Evolutionary conservation across 2,888 invertebrate genomes (phyloP), one percentile per base, ranked within the genome.

Genomic region (Crepidodera aurea): DNA sequence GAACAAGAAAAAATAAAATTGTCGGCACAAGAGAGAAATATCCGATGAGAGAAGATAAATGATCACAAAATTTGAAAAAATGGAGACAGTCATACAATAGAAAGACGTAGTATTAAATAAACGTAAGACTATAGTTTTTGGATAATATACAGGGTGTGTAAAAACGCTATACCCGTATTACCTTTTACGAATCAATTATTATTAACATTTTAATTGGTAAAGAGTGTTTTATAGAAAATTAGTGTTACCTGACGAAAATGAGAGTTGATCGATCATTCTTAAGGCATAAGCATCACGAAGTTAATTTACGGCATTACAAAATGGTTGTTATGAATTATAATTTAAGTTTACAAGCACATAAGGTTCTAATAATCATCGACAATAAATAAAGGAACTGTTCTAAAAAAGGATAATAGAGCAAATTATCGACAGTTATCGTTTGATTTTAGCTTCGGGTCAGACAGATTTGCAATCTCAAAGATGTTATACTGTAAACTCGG

Each of bases 391-490:
- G 65, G 65, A 65, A 65, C 51, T 62, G 61, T 34, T 62, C 37
- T 62, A 64, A 68, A 69, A 68, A 70, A 69, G 65, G 69, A 71
- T 71, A 73, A 75, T 73, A 67, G 69, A 67, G 65, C 67, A 69
- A 74, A 75, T 75, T 75, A 73, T 73, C 70, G 73, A 75, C 72
- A 71, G 73, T 74, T 73, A 75, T 73, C 73, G 71, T 68, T 60
- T 51, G 71, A 71, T 71, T 69, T 70, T 67, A 62, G 69, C 73
- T 69, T 67, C 57, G 56, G 71, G 71, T 66, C 64, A 64, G 66
- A 69, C 62, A 65, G 68, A 70, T 70, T 72, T 64, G 70, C 71
- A 69, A 73, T 74, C 70, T 69, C 50, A 62, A 65, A 68, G 71
- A 73, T 69, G 68, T 67, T 68, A 65, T 67, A 67, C 67, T 64